phyloP scores from a whole-genome alignment of 1,140 invertebrate species.

The Archivesica marissinica region DNA sequence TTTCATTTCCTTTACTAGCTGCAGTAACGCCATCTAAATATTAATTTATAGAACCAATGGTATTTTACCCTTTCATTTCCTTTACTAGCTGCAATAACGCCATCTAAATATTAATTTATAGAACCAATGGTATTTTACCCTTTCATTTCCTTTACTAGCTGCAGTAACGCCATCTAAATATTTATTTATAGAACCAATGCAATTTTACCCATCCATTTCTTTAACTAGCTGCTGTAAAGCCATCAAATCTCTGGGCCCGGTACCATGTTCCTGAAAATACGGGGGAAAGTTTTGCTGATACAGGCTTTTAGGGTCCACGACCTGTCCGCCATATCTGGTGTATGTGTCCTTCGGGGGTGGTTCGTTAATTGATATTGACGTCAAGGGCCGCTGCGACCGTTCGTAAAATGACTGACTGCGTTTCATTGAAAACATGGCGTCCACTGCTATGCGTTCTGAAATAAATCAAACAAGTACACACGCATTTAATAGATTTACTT shows the following conservation, averaged over 20 bases:
- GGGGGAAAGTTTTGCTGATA: slow-evolving; percentile 50
- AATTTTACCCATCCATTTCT: slow-evolving; percentile 30
- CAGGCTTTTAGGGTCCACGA: slow-evolving; percentile 36
- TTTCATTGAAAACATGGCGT: slow-evolving; percentile 45
- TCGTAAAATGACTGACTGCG: slow-evolving; percentile 52
- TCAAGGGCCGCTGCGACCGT: slow-evolving; percentile 31
- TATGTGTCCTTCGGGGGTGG: slow-evolving; percentile 37
- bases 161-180: too few relatives aligned
- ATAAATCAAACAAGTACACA: too few relatives aligned
- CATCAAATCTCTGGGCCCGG: slow-evolving; percentile 39
- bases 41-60: too few relatives aligned
- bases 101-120: too few relatives aligned
- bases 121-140: too few relatives aligned
- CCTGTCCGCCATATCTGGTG: slow-evolving; percentile 30
- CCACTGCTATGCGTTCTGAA: slow-evolving; percentile 40
- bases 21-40: too few relatives aligned
- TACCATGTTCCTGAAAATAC: slow-evolving; percentile 47
- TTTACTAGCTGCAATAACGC: too few relatives aligned
- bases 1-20: too few relatives aligned
- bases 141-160: too few relatives aligned
- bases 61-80: too few relatives aligned
- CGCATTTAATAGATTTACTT: too few relatives aligned
- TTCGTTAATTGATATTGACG: slow-evolving; percentile 54
- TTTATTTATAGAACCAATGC: neutral
- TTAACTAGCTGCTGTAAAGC: slow-evolving; percentile 19